Base-by-base conservation (phyloP, 2,888 invertebrate genomes). In the Thelaira solivaga region DNA sequence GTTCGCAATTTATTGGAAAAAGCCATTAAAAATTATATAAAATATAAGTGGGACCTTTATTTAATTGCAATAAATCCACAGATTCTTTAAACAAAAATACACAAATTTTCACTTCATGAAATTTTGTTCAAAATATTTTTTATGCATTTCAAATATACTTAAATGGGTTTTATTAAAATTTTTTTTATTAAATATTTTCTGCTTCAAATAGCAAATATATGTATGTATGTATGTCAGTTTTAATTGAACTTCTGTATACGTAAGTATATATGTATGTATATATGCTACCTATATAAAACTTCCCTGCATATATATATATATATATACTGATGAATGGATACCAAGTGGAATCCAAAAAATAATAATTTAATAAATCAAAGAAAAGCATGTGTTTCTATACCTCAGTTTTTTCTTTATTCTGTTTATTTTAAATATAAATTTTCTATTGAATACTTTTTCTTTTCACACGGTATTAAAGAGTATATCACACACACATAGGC, bases 381-480 rank as follows among this genome's bases (percentile, higher is more conserved):
- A 67, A 67, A 67, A 75, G 20, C 1, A n/a, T n/a, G n/a, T n/a
- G n/a, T n/a, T n/a, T n/a, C 1, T 75, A 51, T 79, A 67, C 71
- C 71, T 67, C 65, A 62, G 59, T 55, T 71, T 62, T 45, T 41
- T 49, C 24, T 55, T 71, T 62, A 36, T 41, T 49, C 24, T 62
- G 34, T 51, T 75, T n/a, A 62, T 22, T 57, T 76, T 61, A 31
- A 51, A 18, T 29, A 61, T 39, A 39, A 6, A 36, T 72, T 73
- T 53, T 76, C 39, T 68, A 26, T 34, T 43, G 55, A 57, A 24
- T 51, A 24, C 51, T 24, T 24, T 55, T 18, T 43, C 45, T 22
- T 26, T 24, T 24, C 72, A 64, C 62, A 72, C 45, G n/a, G 53
- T 49, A 34, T 43, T 43, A 71, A 24, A 61, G 51, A 65, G 20